Evolutionary conservation across 1,140 invertebrate genomes (phyloP), one percentile per base, ranked within the genome.

Genomic region (Zaprionus lachaisei): DNA sequence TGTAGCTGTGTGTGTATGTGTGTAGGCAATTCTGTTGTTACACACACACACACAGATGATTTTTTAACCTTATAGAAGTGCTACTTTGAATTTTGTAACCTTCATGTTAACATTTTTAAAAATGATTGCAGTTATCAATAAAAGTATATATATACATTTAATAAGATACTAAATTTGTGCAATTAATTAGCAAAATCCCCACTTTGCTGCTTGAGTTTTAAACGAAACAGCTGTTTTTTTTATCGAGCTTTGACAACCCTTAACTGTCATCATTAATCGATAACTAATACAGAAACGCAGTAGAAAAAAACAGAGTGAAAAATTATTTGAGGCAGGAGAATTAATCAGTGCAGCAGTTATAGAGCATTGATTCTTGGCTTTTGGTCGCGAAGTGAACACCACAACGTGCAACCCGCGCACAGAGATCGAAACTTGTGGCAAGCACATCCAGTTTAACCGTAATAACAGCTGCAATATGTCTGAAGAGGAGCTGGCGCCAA

Each of bases 401-500:
- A 31, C n/a, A 9, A 47, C 41, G 41, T 47, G 41, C n/a, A 20
- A 47, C 6, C 12, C 15, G 17, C 12, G 5, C 38, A 20, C 20
- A 15, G 31, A 41, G 44, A 4, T 15, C 6, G 4, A 58, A 51
- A 11, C 20, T 6, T 11, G 12, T 58, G 2, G 4, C 24, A 14
- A 5, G 6, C n/a, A 56, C 49, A 57, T 14, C 55, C 34, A 28
- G 26, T 14, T 34, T 61, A 22, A 41, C 14, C 20, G 17, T 7
- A 60, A 65, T 47, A 72, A 72, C 37, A 37, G 55, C 22, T 60
- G 37, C 91, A 92, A 89, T 80, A 92, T 92, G 92, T 92, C 90
- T 37, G 75, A 80, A 47, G 93, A 94, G 61, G 93, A 94, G 87
- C 83, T 83, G 58, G 94, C 93, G 81, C 93, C 93, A 70, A 94